phyloP scores from a whole-genome alignment of 1,140 invertebrate genomes.

The Drosophila lacteicornis region DNA sequence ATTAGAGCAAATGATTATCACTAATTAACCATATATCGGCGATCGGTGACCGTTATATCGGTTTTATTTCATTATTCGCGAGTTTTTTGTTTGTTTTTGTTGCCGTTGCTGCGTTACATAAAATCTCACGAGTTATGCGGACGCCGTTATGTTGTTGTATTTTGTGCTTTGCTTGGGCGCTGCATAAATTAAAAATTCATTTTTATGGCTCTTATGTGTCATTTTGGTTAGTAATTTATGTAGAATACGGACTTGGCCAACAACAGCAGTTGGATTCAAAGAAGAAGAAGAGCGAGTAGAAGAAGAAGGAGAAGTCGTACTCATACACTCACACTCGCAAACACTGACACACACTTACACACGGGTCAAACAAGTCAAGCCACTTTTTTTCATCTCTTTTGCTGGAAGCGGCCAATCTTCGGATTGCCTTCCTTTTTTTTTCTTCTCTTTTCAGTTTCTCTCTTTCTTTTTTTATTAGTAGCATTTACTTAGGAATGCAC shows the following conservation, averaged over 20 bases:
- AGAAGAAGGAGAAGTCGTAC: constrained; percentile 53
- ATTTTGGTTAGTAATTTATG: constrained; percentile 65
- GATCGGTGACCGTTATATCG: constrained; percentile 22
- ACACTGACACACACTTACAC: constrained; percentile 15
- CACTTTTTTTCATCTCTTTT: constrained; percentile 74
- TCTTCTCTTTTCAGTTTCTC: constrained; percentile 53
- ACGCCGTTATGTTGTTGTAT: constrained; percentile 31
- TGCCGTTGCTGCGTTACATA: constrained; percentile 47
- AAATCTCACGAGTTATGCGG: constrained; percentile 46
- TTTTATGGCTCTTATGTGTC: constrained; percentile 60
- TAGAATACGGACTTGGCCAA: constrained; percentile 60
- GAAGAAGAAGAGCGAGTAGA: constrained; percentile 34
- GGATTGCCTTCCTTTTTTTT: constrained; percentile 77
- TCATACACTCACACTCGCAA: constrained; percentile 15
- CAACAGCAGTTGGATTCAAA: constrained; percentile 28
- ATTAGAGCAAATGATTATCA: constrained; percentile 30
- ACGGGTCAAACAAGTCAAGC: constrained; percentile 76
- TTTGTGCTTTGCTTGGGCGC: constrained; percentile 27
- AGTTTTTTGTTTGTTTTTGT: constrained; percentile 20
- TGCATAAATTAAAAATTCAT: constrained; percentile 60
- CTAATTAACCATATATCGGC: constrained; percentile 11
- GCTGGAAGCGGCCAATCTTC: constrained; percentile 71
- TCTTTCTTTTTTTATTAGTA: constrained; percentile 77
- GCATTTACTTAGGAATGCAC: constrained; percentile 83
- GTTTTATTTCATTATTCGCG: constrained; percentile 18